phyloP scores from a whole-genome alignment of 2,888 invertebrate species.

The Tenthredo livida region DNA sequence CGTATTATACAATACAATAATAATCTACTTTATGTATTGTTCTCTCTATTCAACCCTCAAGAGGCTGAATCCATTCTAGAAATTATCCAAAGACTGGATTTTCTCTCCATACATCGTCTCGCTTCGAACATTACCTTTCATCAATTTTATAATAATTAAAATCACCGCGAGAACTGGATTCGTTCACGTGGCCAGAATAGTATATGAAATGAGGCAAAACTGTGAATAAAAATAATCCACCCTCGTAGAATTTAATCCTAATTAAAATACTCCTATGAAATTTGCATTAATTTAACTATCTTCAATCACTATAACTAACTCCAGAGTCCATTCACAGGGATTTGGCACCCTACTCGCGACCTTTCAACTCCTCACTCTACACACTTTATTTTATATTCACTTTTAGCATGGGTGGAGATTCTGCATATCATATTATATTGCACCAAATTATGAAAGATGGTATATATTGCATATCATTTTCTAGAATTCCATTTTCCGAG shows the following conservation, averaged over 20 bases:
- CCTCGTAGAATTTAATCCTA: not conserved
- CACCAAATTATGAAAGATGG: not conserved
- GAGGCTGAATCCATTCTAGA: not conserved
- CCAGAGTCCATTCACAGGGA: not conserved
- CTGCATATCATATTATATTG: not conserved
- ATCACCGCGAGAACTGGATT: not conserved
- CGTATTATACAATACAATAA: not conserved
- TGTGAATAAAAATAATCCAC: not conserved
- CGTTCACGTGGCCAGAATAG: not conserved
- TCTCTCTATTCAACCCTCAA: not conserved
- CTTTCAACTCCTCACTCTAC: not conserved
- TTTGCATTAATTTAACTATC: not conserved
- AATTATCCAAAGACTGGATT: not conserved
- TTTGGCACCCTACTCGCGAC: not conserved
- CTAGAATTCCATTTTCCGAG: not conserved
- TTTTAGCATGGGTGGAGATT: not conserved
- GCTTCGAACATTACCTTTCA: not conserved
- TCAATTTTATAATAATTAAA: not conserved
- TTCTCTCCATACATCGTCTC: slow-evolving; percentile 2
- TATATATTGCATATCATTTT: not conserved
- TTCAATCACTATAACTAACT: not conserved
- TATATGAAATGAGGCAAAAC: not conserved
- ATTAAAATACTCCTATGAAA: not conserved
- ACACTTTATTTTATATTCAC: not conserved
- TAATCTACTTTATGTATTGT: not conserved